Conservation (phyloP, 2,797 vertebrate genomes). For the Amphiprion clarkii region DNA sequence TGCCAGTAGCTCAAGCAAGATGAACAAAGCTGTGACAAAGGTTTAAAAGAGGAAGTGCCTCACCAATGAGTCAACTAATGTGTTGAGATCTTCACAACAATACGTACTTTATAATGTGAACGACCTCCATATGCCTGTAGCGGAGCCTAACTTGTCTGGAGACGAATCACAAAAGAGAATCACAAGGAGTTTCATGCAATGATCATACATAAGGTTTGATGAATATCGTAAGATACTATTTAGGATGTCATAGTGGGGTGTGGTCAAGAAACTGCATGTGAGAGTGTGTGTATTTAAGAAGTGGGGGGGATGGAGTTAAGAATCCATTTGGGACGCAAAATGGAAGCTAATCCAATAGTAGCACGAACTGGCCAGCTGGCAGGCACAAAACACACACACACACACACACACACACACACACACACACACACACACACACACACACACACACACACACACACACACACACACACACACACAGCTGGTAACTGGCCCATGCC, state of each 20-base stretch:
- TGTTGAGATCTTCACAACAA: slow-evolving; percentile 19
- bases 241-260: slow-evolving; percentile 34
- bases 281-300: slow-evolving; percentile 23
- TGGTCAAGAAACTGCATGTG: slow-evolving; percentile 30
- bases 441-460: slow-evolving; percentile 62
- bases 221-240: slow-evolving; percentile 22
- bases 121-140: background rate
- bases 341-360: slow-evolving; percentile 84
- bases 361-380: slow-evolving; percentile 82
- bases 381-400: slow-evolving; percentile 68
- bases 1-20: background rate
- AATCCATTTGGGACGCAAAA: slow-evolving; percentile 80
- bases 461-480: slow-evolving; percentile 64
- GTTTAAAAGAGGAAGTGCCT: slow-evolving; percentile 42
- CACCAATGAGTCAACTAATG: slow-evolving; percentile 21
- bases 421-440: slow-evolving; percentile 49
- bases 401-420: slow-evolving; percentile 62
- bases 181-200: background rate
- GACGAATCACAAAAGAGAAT: slow-evolving; percentile 1
- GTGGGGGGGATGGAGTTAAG: slow-evolving; percentile 24
- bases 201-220: slow-evolving; percentile 19
- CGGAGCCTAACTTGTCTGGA: too few species aligned
- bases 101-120: background rate
- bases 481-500: slow-evolving; percentile 77
- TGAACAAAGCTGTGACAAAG: slow-evolving; percentile 25